Evolutionary conservation across 2,797 vertebrate genomes (phyloP).

Genomic region (Karalla daura): DNA sequence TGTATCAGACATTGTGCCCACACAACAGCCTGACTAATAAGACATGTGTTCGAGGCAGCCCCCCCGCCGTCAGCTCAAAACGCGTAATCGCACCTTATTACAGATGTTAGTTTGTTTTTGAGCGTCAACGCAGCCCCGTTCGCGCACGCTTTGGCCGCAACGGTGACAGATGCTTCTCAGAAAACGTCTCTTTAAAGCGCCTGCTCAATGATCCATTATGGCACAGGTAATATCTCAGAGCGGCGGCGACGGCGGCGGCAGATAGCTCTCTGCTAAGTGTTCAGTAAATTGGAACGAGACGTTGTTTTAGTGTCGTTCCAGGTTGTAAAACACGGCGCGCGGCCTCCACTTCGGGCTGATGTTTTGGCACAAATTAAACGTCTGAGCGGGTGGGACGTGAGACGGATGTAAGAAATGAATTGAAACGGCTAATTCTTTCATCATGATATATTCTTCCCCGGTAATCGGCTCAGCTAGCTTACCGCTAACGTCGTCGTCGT

Average conservation of each 20-base stretch:
- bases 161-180: not conserved
- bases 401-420: conserved; percentile 22
- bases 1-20: too few species aligned
- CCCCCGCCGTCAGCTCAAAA: too few species aligned
- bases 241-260: not conserved
- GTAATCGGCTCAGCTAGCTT: conserved; percentile 6
- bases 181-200: not conserved
- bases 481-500: conserved; percentile 21
- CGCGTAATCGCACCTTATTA: too few species aligned
- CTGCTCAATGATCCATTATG: not conserved
- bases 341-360: conserved; percentile 19
- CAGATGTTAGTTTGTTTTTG: not conserved
- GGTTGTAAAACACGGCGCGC: conserved; percentile 5
- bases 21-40: too few species aligned
- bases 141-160: not conserved
- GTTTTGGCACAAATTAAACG: conserved; percentile 23
- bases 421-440: conserved; percentile 13
- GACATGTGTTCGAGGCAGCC: not conserved
- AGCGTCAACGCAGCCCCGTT: too few species aligned
- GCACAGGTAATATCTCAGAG: too few species aligned
- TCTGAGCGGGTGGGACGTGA: not conserved
- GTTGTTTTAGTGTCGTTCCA: not conserved
- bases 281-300: not conserved
- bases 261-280: not conserved
- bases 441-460: conserved; percentile 25